Evolutionary conservation across 2,888 invertebrate genomes (phyloP).

Genomic region (Lapara coniferarum): DNA sequence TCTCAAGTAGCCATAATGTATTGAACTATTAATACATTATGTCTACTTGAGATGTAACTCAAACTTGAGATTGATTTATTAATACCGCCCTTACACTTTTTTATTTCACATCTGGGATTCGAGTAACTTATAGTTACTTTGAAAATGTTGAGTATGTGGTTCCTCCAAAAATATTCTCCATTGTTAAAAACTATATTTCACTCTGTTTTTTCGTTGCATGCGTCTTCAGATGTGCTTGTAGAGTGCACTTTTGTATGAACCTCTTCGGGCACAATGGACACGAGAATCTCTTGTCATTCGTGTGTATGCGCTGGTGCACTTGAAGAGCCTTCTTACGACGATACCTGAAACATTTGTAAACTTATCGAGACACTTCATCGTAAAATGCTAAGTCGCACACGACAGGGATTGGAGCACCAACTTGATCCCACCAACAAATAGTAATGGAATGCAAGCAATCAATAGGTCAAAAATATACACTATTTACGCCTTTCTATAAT

Average conservation of each 20-base stretch:
- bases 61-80: too few species aligned
- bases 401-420: too few species aligned
- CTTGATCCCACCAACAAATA: too few species aligned
- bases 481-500: background rate
- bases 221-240: constrained; percentile 47
- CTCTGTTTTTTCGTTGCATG: constrained; percentile 32
- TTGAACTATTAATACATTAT: too few species aligned
- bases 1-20: too few species aligned
- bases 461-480: background rate
- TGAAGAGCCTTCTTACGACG: constrained; percentile 67
- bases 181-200: background rate
- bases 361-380: background rate
- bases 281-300: constrained; percentile 56
- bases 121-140: too few species aligned
- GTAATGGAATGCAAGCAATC: background rate
- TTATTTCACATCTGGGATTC: too few species aligned
- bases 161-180: too few species aligned
- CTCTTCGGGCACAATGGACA: constrained; percentile 64
- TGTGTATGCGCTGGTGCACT: constrained; percentile 70
- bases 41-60: too few species aligned
- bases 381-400: background rate
- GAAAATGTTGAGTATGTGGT: too few species aligned
- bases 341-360: constrained; percentile 45
- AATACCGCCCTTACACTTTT: too few species aligned
- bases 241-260: constrained; percentile 71